Conservation (phyloP, 2,113 vertebrate species). For the Xiphias gladius region DNA sequence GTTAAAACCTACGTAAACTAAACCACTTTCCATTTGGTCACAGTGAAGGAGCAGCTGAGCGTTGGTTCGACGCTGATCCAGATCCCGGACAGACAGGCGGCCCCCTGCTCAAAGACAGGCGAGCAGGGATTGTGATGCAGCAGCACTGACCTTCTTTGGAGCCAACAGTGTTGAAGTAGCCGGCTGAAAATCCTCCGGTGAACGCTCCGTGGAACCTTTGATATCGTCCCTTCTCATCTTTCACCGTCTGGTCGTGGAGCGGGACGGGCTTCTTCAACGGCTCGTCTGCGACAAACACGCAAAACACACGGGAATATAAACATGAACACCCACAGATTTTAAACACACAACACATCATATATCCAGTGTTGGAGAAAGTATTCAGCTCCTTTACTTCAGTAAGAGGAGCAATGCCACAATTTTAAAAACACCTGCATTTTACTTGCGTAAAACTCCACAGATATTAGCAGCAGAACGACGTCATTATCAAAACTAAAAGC, state of each 20-base stretch:
- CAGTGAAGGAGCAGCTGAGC: too few relatives aligned
- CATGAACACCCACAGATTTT: too few relatives aligned
- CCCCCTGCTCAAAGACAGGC: neutral
- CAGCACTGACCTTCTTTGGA: constrained; percentile 91
- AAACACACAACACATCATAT: neutral
- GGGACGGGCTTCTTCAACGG: constrained; percentile 91
- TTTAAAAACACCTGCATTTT: too few relatives aligned
- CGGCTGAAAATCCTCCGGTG: constrained; percentile 96
- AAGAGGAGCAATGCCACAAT: too few relatives aligned
- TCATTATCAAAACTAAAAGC: too few relatives aligned
- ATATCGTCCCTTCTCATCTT: constrained; percentile 94
- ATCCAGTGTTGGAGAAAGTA: too few relatives aligned
- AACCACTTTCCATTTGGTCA: neutral
- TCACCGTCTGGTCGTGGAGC: constrained; percentile 95
- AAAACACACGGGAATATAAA: neutral
- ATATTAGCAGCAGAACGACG: too few relatives aligned
- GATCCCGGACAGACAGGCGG: too few relatives aligned
- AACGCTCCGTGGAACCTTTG: constrained; percentile 97
- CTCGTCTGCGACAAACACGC: constrained; percentile 81
- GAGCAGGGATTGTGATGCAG: neutral
- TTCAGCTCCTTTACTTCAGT: too few relatives aligned
- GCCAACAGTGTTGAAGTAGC: constrained; percentile 96
- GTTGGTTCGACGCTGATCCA: too few relatives aligned
- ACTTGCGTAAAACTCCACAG: too few relatives aligned
- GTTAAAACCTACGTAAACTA: too few relatives aligned